A percentile compares a stretch with the other conserved stretches of the same genome.
phyloP scores from a whole-genome alignment of 2,113 vertebrate species.

The Thomomys bottae region DNA sequence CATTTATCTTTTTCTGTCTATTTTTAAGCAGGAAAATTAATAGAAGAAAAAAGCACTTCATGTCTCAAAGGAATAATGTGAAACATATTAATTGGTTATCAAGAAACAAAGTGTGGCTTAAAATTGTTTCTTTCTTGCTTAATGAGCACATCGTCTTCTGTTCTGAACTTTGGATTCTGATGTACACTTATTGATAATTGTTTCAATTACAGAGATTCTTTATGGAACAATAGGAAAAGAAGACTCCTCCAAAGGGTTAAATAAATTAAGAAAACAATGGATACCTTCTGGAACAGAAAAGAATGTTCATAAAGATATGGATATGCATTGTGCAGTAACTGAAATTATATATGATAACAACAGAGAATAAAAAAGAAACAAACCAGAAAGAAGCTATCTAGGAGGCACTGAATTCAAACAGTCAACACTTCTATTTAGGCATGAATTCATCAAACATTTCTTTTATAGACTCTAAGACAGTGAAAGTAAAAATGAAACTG shows the following conservation, averaged over 20 bases:
- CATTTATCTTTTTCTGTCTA: constrained; percentile 69
- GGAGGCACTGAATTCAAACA: neutral
- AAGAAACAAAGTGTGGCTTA: constrained; percentile 39
- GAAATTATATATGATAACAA: neutral
- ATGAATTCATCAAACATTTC: neutral
- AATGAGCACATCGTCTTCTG: constrained; percentile 55
- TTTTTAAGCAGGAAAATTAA: constrained; percentile 72
- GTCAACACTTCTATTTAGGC: neutral
- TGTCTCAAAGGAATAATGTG: constrained; percentile 66
- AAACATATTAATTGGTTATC: constrained; percentile 66
- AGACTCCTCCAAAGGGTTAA: neutral
- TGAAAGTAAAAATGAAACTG: neutral
- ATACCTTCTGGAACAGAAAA: neutral
- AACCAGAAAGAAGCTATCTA: neutral
- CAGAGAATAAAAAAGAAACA: neutral
- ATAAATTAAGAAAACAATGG: neutral
- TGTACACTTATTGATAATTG: neutral
- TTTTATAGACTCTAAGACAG: neutral
- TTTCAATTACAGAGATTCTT: neutral
- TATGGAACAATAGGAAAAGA: neutral
- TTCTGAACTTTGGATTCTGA: constrained; percentile 25
- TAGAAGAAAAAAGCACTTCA: constrained; percentile 63
- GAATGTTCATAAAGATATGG: neutral
- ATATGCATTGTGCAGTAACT: neutral
- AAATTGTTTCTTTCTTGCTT: constrained; percentile 48